These are phyloP conservation scores for Mobula hypostoma DNA, from an alignment of 2,113 vertebrate genomes.

Conservation along the genomic window DNA sequence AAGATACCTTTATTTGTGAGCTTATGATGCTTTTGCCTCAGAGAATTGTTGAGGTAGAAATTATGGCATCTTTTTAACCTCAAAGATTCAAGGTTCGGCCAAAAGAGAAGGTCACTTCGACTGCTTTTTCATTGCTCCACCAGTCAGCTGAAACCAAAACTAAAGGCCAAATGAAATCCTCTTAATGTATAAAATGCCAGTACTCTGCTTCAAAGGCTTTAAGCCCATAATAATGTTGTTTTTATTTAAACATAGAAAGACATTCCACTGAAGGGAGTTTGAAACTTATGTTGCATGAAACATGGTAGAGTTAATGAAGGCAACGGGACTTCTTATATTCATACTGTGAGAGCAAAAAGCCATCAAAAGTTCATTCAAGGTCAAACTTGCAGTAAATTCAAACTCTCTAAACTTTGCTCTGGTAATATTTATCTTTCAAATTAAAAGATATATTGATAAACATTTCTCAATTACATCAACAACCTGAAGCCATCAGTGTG, in stretches of 20 bases:
- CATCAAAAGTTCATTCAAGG: background rate
- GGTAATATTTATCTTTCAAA: background rate
- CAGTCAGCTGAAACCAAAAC: background rate
- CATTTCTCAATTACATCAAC: conserved; percentile 1
- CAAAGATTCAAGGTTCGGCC: background rate
- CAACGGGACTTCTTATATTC: background rate
- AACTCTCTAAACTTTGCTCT: background rate
- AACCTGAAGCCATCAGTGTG: background rate
- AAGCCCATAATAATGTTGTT: background rate
- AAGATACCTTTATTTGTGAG: background rate
- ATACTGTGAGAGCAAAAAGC: background rate
- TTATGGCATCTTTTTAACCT: background rate
- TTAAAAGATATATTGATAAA: background rate
- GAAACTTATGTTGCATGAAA: conserved; percentile 4
- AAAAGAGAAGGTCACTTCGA: background rate
- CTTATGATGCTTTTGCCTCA: background rate
- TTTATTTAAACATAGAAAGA: background rate
- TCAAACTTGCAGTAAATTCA: conserved; percentile 17
- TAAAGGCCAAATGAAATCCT: background rate
- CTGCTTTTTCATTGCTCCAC: background rate
- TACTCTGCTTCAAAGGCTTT: background rate
- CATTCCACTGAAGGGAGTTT: background rate
- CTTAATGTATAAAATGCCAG: background rate
- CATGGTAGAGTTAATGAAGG: background rate
- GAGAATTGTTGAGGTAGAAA: background rate